phyloP scores from a whole-genome alignment of 2,888 invertebrate genomes.

The Eumacrocentrus americanus region DNA sequence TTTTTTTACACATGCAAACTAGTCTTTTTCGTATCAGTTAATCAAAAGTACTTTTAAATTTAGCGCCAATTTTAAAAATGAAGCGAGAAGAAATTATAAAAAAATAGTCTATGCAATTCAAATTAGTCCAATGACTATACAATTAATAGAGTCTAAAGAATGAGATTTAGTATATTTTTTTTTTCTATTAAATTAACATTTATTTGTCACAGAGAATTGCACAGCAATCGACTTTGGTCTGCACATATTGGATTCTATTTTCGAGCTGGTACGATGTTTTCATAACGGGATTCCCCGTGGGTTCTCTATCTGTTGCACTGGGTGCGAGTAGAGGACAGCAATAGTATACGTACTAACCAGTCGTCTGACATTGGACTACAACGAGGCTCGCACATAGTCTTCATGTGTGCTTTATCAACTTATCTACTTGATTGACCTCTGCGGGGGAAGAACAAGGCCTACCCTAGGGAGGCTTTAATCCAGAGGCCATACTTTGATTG shows the following conservation, averaged over 20 bases:
- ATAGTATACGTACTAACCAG: constrained; percentile 45
- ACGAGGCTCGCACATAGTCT: not conserved
- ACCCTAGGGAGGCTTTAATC: too few species aligned
- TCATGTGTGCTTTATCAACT: constrained; percentile 1
- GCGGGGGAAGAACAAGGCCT: not conserved
- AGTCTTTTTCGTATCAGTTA: too few species aligned
- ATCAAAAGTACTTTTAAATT: constrained; percentile 8
- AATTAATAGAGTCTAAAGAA: not conserved
- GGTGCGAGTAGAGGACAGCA: constrained; percentile 28
- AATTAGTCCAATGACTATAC: not conserved
- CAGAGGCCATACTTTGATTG: too few species aligned
- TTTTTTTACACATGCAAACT: too few species aligned
- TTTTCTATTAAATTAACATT: not conserved
- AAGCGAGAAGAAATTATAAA: not conserved
- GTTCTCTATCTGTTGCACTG: constrained; percentile 26
- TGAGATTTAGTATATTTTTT: not conserved
- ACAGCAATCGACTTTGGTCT: not conserved
- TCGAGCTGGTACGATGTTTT: constrained; percentile 48
- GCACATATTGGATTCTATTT: constrained; percentile 4
- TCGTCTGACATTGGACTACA: constrained; percentile 37
- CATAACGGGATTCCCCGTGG: constrained; percentile 40
- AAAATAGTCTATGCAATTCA: too few species aligned
- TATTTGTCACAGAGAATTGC: constrained; percentile 10
- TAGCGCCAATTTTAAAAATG: not conserved
- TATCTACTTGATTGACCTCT: not conserved